Conservation (phyloP, 1,140 invertebrate species). For the Ridgeia piscesae region DNA sequence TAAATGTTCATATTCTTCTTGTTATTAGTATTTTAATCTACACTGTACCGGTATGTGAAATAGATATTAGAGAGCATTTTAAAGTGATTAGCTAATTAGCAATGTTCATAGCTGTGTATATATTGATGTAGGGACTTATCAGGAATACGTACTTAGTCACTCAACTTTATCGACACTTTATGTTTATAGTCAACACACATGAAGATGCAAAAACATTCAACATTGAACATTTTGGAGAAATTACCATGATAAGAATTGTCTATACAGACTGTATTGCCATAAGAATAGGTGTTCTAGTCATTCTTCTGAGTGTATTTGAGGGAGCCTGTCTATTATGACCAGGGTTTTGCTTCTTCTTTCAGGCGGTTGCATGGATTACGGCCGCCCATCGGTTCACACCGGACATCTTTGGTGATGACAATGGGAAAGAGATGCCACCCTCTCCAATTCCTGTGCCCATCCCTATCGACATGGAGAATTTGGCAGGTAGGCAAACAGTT, state of each 20-base stretch:
- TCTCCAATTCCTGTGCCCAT: neutral
- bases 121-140: too few relatives aligned
- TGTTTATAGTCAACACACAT: neutral
- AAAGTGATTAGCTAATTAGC: too few relatives aligned
- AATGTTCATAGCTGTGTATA: too few relatives aligned
- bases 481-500: neutral
- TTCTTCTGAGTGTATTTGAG: neutral
- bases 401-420: conserved; percentile 42
- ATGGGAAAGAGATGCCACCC: neutral
- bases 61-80: too few relatives aligned
- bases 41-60: too few relatives aligned
- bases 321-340: neutral
- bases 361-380: conserved; percentile 55
- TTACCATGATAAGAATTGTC: too few relatives aligned
- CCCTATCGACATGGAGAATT: neutral
- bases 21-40: too few relatives aligned
- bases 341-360: conserved; percentile 15
- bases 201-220: neutral
- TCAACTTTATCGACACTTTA: too few relatives aligned
- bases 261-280: too few relatives aligned
- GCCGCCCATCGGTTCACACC: conserved; percentile 52
- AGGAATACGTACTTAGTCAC: too few relatives aligned
- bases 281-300: neutral
- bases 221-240: neutral
- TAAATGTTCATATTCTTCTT: too few relatives aligned